phyloP scores from a whole-genome alignment of 2,888 invertebrate genomes.

The Lissocephala sabroskyi region DNA sequence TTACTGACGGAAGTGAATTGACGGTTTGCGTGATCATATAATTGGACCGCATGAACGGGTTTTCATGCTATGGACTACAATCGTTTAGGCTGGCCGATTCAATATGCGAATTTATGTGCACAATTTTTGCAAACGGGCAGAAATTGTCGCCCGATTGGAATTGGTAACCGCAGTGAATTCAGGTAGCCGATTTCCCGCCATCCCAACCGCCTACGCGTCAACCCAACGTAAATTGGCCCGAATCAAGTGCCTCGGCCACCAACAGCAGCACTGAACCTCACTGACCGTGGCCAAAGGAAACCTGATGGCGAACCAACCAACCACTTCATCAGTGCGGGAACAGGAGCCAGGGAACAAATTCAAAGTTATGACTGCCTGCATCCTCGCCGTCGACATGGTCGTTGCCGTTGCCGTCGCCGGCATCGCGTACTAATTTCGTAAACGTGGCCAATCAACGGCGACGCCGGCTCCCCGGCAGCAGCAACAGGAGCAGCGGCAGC shows the following conservation, averaged over 20 bases:
- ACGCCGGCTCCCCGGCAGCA: conserved; percentile 10
- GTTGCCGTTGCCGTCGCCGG: no score
- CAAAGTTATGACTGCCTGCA: conserved; percentile 35
- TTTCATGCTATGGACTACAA: no score
- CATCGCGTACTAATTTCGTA: conserved; percentile 51
- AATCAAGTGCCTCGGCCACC: conserved; percentile 16
- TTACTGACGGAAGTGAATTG: no score
- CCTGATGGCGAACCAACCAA: conserved; percentile 6
- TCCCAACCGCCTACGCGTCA: conserved; percentile 31
- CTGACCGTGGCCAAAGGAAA: no score
- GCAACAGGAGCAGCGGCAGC: conserved; percentile 3
- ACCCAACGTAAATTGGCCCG: conserved; percentile 47
- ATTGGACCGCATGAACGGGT: no score
- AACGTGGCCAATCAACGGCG: conserved; percentile 62
- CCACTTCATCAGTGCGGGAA: conserved; percentile 41
- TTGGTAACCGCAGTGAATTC: conserved; percentile 18
- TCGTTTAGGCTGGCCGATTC: background rate
- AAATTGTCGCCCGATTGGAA: conserved; percentile 25
- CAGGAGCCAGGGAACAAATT: conserved; percentile 7
- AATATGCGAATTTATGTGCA: background rate
- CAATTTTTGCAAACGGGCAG: conserved; percentile 1
- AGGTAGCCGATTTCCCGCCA: conserved; percentile 38
- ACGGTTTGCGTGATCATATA: no score
- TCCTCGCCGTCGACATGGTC: no score
- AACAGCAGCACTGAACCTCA: background rate